Base-by-base conservation (phyloP, 2,797 vertebrate genomes). In the Darevskia nairensis region DNA sequence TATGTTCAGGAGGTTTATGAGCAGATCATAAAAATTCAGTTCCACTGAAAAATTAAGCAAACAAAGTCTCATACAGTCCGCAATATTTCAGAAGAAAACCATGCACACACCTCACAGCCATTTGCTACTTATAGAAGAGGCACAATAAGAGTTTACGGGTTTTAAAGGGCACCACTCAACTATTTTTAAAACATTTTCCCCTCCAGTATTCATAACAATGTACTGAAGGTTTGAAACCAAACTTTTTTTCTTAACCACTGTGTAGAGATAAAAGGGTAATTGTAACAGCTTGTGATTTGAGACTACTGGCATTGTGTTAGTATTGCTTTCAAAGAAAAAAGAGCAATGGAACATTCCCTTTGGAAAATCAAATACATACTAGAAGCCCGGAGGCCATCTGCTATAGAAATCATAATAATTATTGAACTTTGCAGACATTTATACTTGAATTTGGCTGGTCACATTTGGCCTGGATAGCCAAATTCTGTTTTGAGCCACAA, bases 1-100 rank as follows among this genome's bases (percentile, higher is more conserved):
- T 91, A 92, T 95, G 94, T 95, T 93, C 25, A 85, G 94, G 92
- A 95, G 90, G 93, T 97, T 97, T 97, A 97, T 94, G 94, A 95
- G 90, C 87, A 3, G 81, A 91, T 90, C 92, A 94, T 97, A 96
- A 97, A 97, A 96, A 94, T 84, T 93, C 93, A 96, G 96, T 95
- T 95, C 96, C 93, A 92, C 71, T 92, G 94, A 96, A 97, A 96
- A 97, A 96, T 93, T 94, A 96, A 95, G 96, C 96, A 96, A 95
- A 95, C 92, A 94, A 94, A 90, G 95, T 96, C 93, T 93, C 94
- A 94, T 86, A 95, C 66, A 95, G 89, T 93, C 94, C 95, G 92
- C 71, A 95, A 94, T 92, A 94, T 95, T 92, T 82, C 91, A 95
- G 94, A 76, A 81, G 74, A 84, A 91, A 90, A 87, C 27, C 64